phyloP scores from a whole-genome alignment of 2,888 invertebrate genomes.

The Clepsis dumicolana region DNA sequence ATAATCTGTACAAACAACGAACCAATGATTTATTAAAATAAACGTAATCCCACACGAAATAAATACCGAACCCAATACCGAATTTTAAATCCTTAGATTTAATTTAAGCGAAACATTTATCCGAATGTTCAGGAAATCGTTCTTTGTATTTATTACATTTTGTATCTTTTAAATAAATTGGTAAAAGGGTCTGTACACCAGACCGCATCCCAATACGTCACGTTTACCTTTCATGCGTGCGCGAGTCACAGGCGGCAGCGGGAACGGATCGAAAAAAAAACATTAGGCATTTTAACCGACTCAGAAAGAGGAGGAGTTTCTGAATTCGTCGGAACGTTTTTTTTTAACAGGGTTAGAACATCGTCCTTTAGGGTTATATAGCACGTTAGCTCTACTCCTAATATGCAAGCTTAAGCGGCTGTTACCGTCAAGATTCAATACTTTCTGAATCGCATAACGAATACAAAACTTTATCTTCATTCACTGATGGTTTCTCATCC shows the following conservation, averaged over 20 bases:
- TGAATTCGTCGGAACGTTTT: too few relatives aligned
- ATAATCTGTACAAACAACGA: background rate
- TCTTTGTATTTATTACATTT: constrained; percentile 41
- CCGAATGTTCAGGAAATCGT: constrained; percentile 21
- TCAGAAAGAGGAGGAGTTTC: too few relatives aligned
- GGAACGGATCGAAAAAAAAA: too few relatives aligned
- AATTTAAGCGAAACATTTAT: constrained; percentile 33
- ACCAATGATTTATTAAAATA: background rate
- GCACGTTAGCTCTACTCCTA: too few relatives aligned
- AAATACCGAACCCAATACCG: background rate
- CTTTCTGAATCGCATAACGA: too few relatives aligned
- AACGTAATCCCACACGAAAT: background rate
- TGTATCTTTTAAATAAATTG: constrained; percentile 42
- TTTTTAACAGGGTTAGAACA: too few relatives aligned
- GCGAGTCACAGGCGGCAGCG: constrained; percentile 13
- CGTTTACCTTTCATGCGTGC: constrained; percentile 31
- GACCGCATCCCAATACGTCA: constrained; percentile 40
- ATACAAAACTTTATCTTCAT: too few relatives aligned
- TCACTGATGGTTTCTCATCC: too few relatives aligned
- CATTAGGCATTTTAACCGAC: too few relatives aligned
- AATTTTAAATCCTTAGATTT: constrained; percentile 8
- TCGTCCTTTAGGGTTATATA: too few relatives aligned
- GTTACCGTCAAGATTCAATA: too few relatives aligned
- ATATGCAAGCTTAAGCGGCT: too few relatives aligned
- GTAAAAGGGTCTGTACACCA: constrained; percentile 36